Conservation (phyloP, 23 tunicate species). For the Styela clava region DNA sequence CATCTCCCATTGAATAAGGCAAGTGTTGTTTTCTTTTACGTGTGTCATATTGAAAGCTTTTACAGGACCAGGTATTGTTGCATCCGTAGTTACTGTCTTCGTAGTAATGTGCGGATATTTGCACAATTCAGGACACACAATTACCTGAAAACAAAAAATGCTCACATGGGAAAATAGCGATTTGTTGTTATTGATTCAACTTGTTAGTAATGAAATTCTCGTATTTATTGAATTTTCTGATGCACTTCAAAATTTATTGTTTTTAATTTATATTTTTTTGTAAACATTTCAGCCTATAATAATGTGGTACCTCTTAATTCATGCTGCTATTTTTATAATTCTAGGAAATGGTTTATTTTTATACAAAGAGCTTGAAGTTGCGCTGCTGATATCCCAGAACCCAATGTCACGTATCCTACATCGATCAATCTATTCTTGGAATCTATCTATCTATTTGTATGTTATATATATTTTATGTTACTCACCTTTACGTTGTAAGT, state of each 20-base stretch:
- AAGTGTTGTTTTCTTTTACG: background rate
- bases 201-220: no score
- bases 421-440: no score
- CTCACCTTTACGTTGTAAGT: no score
- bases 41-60: background rate
- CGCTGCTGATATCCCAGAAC: no score
- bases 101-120: background rate
- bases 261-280: no score
- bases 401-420: no score
- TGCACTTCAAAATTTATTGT: background rate
- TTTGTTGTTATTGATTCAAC: background rate
- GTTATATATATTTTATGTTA: no score
- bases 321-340: background rate
- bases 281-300: background rate
- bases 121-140: background rate
- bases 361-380: no score
- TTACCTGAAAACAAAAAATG: background rate
- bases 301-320: background rate
- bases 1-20: background rate
- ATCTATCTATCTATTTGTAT: no score
- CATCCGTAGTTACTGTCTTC: background rate
- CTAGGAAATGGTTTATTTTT: no score
- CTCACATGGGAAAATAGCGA: background rate
- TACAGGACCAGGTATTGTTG: background rate
- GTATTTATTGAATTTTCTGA: background rate